Percentiles rank a stretch among this genome's conserved stretches.
Conservation (phyloP, 2,797 vertebrate species). For the Neopelma chrysocephalum region DNA sequence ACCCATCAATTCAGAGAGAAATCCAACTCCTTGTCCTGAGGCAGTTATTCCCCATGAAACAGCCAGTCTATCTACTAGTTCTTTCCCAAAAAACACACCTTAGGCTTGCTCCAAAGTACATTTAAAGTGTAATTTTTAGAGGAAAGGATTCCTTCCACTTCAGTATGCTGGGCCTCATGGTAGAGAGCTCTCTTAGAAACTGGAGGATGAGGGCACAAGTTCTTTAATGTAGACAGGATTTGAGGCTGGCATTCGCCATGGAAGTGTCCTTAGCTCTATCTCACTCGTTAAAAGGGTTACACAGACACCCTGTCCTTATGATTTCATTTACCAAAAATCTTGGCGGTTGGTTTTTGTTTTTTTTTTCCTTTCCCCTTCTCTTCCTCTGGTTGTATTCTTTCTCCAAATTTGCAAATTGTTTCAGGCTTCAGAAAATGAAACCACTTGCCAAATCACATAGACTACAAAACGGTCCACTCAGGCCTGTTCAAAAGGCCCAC, state of each 20-base stretch:
- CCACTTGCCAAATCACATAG: conserved; percentile 35
- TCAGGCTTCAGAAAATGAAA: neutral
- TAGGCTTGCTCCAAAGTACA: neutral
- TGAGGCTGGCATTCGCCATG: neutral
- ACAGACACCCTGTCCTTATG: neutral
- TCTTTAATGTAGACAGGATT: neutral
- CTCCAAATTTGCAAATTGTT: conserved; percentile 11
- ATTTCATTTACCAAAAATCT: neutral
- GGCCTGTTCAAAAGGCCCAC: conserved; percentile 1
- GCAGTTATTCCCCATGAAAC: neutral
- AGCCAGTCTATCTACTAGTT: neutral
- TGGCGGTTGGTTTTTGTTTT: neutral
- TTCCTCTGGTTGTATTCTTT: neutral
- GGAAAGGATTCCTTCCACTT: neutral
- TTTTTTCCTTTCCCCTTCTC: neutral
- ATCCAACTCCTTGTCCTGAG: neutral
- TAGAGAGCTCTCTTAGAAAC: neutral
- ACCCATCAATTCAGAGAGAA: neutral
- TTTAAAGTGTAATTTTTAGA: neutral
- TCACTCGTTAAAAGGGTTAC: neutral
- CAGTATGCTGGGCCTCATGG: neutral
- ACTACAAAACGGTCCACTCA: conserved; percentile 33
- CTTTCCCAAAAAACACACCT: neutral
- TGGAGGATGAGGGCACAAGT: neutral
- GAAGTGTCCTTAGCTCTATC: neutral